phyloP scores from a whole-genome alignment of 2,113 vertebrate species.

The Pithys albifrons region DNA sequence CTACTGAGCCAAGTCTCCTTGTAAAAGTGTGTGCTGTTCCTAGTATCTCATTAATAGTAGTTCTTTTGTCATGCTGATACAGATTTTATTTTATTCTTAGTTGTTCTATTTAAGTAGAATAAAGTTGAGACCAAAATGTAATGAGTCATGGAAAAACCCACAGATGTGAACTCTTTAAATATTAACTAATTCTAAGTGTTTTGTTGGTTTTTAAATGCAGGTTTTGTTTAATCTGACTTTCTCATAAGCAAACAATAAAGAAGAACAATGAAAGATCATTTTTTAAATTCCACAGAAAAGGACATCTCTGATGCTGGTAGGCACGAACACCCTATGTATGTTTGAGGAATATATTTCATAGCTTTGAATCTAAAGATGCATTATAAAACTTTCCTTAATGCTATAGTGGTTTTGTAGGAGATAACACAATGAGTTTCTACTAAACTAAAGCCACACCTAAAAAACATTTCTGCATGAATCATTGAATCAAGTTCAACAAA shows the following conservation, averaged over 20 bases:
- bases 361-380: neutral
- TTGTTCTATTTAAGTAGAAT: neutral
- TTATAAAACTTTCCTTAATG: neutral
- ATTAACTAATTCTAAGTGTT: neutral
- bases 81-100: neutral
- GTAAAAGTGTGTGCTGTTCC: neutral
- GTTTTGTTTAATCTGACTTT: neutral
- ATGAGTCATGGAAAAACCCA: neutral
- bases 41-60: neutral
- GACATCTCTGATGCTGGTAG: neutral
- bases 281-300: neutral
- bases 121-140: neutral
- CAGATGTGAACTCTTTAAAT: neutral
- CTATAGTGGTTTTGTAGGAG: neutral
- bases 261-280: neutral
- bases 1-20: accelerated
- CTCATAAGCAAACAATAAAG: neutral
- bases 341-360: neutral
- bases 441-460: neutral
- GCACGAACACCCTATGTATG: accelerated
- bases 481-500: neutral
- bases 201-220: neutral
- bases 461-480: neutral
- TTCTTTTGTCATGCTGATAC: neutral
- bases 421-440: neutral